phyloP scores from a whole-genome alignment of 30 jellyfish, hydroid and myxozoan genomes.

The Sanderia malayensis region DNA sequence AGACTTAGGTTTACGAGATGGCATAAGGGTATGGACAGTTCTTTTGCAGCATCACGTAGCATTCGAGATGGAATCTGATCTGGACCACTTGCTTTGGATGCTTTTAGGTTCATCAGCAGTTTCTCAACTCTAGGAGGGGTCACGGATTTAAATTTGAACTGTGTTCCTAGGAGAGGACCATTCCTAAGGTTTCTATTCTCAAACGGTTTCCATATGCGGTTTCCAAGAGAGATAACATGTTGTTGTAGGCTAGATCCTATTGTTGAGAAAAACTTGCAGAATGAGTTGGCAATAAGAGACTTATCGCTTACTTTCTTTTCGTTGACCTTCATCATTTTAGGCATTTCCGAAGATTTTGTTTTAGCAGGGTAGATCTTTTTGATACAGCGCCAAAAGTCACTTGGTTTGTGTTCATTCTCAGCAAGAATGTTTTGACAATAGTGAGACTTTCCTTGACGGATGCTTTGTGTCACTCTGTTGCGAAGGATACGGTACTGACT shows the following conservation, averaged over 20 bases:
- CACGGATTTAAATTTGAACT: neutral
- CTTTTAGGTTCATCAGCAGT: conserved; percentile 12
- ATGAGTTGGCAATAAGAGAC: neutral
- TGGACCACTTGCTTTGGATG: conserved; percentile 14
- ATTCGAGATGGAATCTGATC: conserved; percentile 8
- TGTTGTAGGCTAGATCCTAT: conserved; percentile 1
- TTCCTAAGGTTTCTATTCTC: conserved; percentile 2
- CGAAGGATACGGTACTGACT: neutral
- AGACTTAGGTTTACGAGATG: conserved; percentile 9
- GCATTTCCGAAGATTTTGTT: conserved; percentile 2
- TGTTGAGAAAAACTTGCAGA: neutral
- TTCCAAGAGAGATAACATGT: conserved; percentile 2
- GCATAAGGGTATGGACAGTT: conserved; percentile 15
- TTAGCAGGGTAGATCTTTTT: conserved; percentile 2
- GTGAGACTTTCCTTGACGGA: no score
- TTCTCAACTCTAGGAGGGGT: conserved; percentile 14
- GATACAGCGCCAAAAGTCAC: conserved; percentile 5
- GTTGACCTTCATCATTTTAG: conserved; percentile 2
- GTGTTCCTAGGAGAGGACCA: conserved; percentile 5
- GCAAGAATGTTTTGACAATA: no score
- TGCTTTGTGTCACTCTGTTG: no score
- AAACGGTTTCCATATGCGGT: conserved; percentile 2
- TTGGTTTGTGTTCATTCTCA: neutral
- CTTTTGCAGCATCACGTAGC: conserved; percentile 15
- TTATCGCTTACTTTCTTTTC: conserved; percentile 1